These are phyloP conservation scores for Vimba vimba DNA, from an alignment of 2,113 vertebrate species.

Conservation along the genomic window DNA sequence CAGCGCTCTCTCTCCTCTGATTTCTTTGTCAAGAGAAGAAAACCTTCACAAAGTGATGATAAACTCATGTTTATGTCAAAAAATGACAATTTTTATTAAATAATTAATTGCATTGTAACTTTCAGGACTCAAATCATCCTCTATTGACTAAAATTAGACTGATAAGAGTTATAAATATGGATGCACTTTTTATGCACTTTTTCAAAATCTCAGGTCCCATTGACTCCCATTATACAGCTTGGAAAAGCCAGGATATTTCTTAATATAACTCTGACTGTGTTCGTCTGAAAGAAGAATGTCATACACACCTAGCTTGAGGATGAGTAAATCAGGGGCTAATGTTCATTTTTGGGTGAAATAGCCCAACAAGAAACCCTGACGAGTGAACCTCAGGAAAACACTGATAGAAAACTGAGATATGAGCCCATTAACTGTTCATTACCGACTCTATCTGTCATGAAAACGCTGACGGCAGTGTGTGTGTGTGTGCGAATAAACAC, in stretches of 20 bases:
- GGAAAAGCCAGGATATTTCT: no score
- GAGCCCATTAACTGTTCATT: background rate
- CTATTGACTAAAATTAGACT: background rate
- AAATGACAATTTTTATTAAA: background rate
- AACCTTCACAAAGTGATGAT: background rate
- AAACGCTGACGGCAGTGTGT: background rate
- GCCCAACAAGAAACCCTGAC: background rate
- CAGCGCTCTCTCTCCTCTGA: background rate
- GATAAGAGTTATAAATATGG: no score
- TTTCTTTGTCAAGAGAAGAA: background rate
- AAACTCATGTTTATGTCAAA: no score
- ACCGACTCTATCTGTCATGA: background rate
- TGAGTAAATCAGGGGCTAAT: no score
- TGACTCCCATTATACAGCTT: no score
- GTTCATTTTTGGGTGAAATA: no score
- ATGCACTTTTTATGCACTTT: no score
- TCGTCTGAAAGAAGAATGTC: no score
- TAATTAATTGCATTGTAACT: background rate
- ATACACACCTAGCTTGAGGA: no score
- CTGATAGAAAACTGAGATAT: background rate
- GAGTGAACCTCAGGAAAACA: background rate
- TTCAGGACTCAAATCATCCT: background rate
- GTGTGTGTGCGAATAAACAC: background rate
- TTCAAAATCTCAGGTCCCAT: no score
- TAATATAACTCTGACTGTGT: no score